A percentile compares a stretch with the other conserved stretches of the same genome.
phyloP scores from a whole-genome alignment of 2,888 invertebrate genomes.

The Volucella bombylans region DNA sequence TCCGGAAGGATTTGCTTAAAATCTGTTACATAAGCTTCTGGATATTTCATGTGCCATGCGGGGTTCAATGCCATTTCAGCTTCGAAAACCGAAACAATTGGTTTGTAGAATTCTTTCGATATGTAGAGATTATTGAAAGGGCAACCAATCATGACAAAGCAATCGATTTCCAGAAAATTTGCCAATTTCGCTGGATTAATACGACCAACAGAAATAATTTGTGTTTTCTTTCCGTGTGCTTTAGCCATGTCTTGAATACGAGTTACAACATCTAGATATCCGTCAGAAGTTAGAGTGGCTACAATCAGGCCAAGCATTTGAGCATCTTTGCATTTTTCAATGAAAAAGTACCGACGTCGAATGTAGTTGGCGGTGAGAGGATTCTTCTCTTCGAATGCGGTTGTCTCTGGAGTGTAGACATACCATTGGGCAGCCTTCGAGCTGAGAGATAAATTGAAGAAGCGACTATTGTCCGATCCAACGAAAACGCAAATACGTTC shows the following conservation, averaged over 20 bases:
- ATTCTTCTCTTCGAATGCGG: slow-evolving; percentile 81
- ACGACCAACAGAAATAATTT: slow-evolving; percentile 96
- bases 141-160: slow-evolving; percentile 95
- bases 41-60: slow-evolving; percentile 82
- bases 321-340: slow-evolving; percentile 96
- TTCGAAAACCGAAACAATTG: slow-evolving; percentile 95
- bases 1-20: slow-evolving; percentile 89
- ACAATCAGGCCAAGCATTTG: slow-evolving; percentile 92
- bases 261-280: slow-evolving; percentile 89
- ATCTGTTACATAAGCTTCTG: slow-evolving; percentile 87
- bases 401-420: slow-evolving; percentile 83
- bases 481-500: slow-evolving; percentile 86
- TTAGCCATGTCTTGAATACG: slow-evolving; percentile 89
- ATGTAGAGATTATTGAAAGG: slow-evolving; percentile 93
- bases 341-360: slow-evolving; percentile 90
- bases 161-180: slow-evolving; percentile 94
- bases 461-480: slow-evolving; percentile 86
- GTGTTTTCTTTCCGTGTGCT: slow-evolving; percentile 91
- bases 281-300: slow-evolving; percentile 93
- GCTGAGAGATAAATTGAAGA: slow-evolving; percentile 86
- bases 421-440: slow-evolving; percentile 85
- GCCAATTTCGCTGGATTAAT: slow-evolving; percentile 97
- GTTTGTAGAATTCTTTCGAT: slow-evolving; percentile 93
- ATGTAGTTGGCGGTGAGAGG: slow-evolving; percentile 85
- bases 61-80: slow-evolving; percentile 91